Percentiles rank a stretch among this genome's conserved stretches.
Conservation (phyloP, 1,140 invertebrate species). For the Sitobion miscanthi region DNA sequence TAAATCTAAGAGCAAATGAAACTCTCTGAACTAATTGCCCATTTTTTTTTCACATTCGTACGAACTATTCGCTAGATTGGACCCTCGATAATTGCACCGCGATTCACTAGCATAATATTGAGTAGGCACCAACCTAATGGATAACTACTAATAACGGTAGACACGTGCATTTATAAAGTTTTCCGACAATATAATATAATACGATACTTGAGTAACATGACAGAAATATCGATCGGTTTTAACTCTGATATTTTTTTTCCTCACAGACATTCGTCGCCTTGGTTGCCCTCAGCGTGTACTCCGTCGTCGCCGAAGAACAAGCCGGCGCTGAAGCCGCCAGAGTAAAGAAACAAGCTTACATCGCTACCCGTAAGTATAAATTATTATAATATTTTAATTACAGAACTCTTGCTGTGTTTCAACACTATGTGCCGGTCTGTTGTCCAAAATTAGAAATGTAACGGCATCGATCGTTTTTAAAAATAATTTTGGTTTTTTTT, state of each 20-base stretch:
- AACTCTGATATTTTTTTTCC: neutral
- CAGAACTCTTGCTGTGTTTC: neutral
- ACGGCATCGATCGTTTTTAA: neutral
- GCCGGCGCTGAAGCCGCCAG: neutral
- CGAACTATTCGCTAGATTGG: neutral
- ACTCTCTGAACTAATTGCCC: neutral
- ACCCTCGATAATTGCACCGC: neutral
- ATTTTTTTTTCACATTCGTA: neutral
- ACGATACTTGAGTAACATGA: neutral
- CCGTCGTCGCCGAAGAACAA: conserved; percentile 19
- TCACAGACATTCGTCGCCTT: conserved; percentile 48
- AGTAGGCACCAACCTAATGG: too few relatives aligned
- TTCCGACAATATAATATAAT: neutral
- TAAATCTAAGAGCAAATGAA: neutral
- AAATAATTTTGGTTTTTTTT: neutral
- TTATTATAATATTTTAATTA: neutral
- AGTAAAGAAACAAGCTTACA: conserved; percentile 57
- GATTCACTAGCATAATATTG: neutral
- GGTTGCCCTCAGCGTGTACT: conserved; percentile 51
- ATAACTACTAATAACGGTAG: too few relatives aligned
- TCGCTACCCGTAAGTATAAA: conserved; percentile 48
- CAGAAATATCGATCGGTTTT: neutral
- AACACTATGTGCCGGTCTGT: neutral
- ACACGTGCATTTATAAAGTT: neutral
- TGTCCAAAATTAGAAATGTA: neutral